phyloP scores from a whole-genome alignment of 1,140 invertebrate species.

The Drosophila pallidifrons region DNA sequence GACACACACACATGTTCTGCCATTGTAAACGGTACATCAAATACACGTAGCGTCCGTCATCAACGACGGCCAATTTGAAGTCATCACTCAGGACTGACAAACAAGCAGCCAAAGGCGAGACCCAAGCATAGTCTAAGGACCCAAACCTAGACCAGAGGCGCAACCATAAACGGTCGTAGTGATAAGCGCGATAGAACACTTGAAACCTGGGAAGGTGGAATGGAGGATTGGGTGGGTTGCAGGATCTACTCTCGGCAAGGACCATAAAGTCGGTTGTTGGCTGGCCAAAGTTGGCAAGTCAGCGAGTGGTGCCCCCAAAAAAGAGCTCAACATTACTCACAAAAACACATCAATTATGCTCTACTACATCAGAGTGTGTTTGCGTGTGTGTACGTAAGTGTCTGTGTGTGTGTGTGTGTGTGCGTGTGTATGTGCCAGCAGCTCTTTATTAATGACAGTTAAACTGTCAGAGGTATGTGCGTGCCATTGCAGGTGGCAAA shows the following conservation, averaged over 20 bases:
- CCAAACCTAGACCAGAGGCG: not conserved
- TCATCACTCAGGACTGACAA: conserved; percentile 79
- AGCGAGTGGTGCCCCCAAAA: conserved; percentile 56
- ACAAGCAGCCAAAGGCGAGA: conserved; percentile 57
- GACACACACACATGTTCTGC: conserved; percentile 62
- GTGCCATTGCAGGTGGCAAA: conserved; percentile 71
- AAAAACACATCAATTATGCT: conserved; percentile 81
- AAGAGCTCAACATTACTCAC: conserved; percentile 75
- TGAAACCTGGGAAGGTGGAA: not conserved
- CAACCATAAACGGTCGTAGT: conserved; percentile 22
- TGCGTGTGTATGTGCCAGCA: conserved; percentile 27
- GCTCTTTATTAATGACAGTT: conserved; percentile 81
- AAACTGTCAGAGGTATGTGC: conserved; percentile 80
- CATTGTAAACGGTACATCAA: conserved; percentile 40
- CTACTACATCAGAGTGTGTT: conserved; percentile 44
- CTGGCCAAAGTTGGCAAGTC: conserved; percentile 67
- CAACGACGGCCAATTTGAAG: conserved; percentile 77
- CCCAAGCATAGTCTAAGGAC: conserved; percentile 21
- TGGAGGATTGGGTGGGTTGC: not conserved
- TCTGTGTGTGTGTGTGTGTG: conserved; percentile 26
- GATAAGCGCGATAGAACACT: conserved; percentile 36
- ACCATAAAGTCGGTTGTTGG: conserved; percentile 9
- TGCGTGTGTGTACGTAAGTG: conserved; percentile 28
- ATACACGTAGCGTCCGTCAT: conserved; percentile 64
- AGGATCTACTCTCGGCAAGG: not conserved